A percentile compares a stretch with the other conserved stretches of the same genome.
These are phyloP conservation scores for Papilio helenus DNA, from an alignment of 1,140 invertebrate genomes.

Conservation along the genomic window DNA sequence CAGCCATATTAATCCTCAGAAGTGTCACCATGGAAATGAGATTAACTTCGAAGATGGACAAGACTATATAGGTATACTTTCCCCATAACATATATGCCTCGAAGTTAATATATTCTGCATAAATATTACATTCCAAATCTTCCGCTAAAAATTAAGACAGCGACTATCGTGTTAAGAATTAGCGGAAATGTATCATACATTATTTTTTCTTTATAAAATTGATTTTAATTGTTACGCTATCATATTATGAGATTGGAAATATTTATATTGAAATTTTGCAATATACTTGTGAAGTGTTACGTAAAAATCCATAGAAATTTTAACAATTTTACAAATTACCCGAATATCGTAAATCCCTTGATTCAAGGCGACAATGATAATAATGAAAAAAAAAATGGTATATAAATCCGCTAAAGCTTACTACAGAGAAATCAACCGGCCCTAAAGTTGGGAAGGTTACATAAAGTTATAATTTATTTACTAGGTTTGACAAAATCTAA, in stretches of 20 bases:
- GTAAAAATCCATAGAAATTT: background rate
- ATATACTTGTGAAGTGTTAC: background rate
- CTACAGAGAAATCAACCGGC: background rate
- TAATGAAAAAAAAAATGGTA: background rate
- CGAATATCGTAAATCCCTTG: background rate
- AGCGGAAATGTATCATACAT: background rate
- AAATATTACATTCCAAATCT: slow-evolving; percentile 43
- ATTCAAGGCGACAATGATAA: background rate
- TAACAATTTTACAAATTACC: background rate
- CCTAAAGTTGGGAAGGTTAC: background rate
- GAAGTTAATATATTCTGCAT: slow-evolving; percentile 57
- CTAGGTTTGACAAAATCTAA: background rate
- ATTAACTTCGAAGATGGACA: slow-evolving; percentile 39
- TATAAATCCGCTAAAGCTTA: slow-evolving; percentile 17
- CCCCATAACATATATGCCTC: slow-evolving; percentile 45
- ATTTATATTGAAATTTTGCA: background rate
- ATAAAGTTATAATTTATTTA: slow-evolving; percentile 32
- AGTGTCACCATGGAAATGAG: slow-evolving; percentile 45
- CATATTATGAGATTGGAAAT: too few species aligned
- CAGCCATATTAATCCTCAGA: slow-evolving; percentile 46
- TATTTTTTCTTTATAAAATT: too few species aligned
- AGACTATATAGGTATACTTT: slow-evolving; percentile 59
- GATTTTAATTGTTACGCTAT: too few species aligned
- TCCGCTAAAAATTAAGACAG: slow-evolving; percentile 10
- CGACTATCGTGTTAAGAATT: background rate